Conservation (phyloP, 2,888 invertebrate genomes). For the Fabriciana adippe region DNA sequence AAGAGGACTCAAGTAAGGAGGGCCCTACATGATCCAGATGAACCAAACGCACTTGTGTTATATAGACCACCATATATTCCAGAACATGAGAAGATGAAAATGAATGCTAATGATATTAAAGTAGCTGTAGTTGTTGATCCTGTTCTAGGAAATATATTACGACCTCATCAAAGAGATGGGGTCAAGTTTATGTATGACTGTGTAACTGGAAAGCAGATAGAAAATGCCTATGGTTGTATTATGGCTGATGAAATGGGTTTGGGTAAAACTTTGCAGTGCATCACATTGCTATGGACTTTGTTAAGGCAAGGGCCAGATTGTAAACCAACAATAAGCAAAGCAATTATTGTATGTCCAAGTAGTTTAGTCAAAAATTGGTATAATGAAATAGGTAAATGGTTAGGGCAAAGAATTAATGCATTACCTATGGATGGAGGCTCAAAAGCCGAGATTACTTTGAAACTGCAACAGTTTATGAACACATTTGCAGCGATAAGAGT, state of each 20-base stretch:
- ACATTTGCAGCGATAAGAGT: constrained; percentile 89
- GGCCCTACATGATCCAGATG: constrained; percentile 95
- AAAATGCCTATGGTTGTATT: constrained; percentile 95
- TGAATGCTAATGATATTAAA: constrained; percentile 84
- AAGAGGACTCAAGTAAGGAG: constrained; percentile 84
- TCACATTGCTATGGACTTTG: constrained; percentile 96
- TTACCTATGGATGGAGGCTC: constrained; percentile 93
- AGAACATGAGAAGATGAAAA: constrained; percentile 93
- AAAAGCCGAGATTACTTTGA: constrained; percentile 92
- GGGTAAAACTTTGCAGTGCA: constrained; percentile 99
- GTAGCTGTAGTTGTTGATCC: constrained; percentile 99
- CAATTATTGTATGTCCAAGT: constrained; percentile 97
- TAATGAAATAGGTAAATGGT: constrained; percentile 98
- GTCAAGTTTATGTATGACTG: constrained; percentile 99
- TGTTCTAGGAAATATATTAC: constrained; percentile 90
- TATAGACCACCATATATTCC: constrained; percentile 92
- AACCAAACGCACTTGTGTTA: constrained; percentile 94
- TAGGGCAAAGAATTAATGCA: constrained; percentile 90
- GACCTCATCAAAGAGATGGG: constrained; percentile 99
- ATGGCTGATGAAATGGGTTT: constrained; percentile 99
- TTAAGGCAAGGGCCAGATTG: constrained; percentile 96
- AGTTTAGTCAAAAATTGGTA: constrained; percentile 99
- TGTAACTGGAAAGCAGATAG: constrained; percentile 95
- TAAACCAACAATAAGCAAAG: constrained; percentile 94
- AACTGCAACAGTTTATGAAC: constrained; percentile 92